phyloP scores from a whole-genome alignment of 1,140 invertebrate genomes.

The Neomicropteryx cornuta region DNA sequence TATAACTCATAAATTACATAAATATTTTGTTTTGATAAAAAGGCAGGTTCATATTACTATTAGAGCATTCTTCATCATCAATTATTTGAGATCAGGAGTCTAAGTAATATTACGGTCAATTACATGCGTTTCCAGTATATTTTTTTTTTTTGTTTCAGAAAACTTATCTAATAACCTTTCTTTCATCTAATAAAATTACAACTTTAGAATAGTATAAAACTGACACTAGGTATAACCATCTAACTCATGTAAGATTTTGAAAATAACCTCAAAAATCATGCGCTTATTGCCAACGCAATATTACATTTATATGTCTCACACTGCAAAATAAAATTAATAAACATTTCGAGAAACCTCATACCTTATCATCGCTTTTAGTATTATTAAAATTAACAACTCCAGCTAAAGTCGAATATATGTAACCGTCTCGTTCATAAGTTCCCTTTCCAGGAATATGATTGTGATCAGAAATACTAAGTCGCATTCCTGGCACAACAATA shows the following conservation, averaged over 20 bases:
- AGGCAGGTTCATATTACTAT: too few relatives aligned
- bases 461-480: conserved; percentile 56
- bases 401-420: conserved; percentile 73
- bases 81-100: too few relatives aligned
- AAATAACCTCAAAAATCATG: not conserved
- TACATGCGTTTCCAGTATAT: too few relatives aligned
- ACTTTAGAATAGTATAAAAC: not conserved
- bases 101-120: too few relatives aligned
- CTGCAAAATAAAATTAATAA: conserved; percentile 24
- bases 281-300: not conserved
- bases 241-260: not conserved
- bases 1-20: too few relatives aligned
- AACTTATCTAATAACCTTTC: too few relatives aligned
- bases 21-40: too few relatives aligned
- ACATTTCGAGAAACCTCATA: conserved; percentile 23
- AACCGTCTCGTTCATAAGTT: conserved; percentile 73
- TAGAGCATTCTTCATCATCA: too few relatives aligned
- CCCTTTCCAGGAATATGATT: conserved; percentile 58
- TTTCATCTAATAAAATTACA: too few relatives aligned
- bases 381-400: conserved; percentile 51
- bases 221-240: not conserved
- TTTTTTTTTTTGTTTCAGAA: too few relatives aligned
- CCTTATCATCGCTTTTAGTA: conserved; percentile 48
- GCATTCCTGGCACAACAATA: conserved; percentile 49
- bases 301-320: conserved; percentile 19